Evolutionary conservation across 23 tunicate species (phyloP), one percentile per base, ranked within the genome.

Genomic region (Phallusia fumigata): DNA sequence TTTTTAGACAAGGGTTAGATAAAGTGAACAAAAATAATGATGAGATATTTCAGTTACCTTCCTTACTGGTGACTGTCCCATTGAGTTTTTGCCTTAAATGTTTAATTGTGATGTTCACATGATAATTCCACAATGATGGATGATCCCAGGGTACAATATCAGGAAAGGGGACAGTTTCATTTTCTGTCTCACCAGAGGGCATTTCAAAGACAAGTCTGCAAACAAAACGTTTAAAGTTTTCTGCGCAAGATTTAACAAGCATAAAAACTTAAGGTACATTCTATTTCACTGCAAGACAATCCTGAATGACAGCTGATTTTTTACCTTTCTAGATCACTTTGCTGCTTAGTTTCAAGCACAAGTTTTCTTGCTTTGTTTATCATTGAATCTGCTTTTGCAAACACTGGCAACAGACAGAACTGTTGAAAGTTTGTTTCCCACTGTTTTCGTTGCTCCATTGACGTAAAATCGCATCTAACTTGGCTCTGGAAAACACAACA

Each of bases 381-480:
- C 26, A 32, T 32, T 33, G 77, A 77, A 69, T 90, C 96, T 28
- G 53, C 33, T 21, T 82, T 69, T 52, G 47, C 69, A 78, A 90
- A 90, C 18, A 76, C 80, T 2, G 83, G 77, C 19, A 65, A 32
- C 3, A 90, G 64, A 82, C 73, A 86, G 11, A 33, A 36, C 30
- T 77, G 53, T 10, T 79, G 83, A 50, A 90, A 90, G 32, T 45
- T 65, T 6, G 32, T 78, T 82, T 90, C 96, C 96, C 96, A 90
- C 8, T 34, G 30, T 79, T 52, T 82, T 28, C 96, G n/a, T n/a
- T n/a, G n/a, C n/a, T n/a, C n/a, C n/a, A n/a, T n/a, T n/a, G n/a
- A n/a, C n/a, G n/a, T n/a, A n/a, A n/a, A n/a, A n/a, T n/a, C n/a
- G n/a, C n/a, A n/a, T n/a, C n/a, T n/a, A n/a, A n/a, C n/a, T n/a